Conservation (phyloP, 2,113 vertebrate genomes). For the Chlamydotis undulata region DNA sequence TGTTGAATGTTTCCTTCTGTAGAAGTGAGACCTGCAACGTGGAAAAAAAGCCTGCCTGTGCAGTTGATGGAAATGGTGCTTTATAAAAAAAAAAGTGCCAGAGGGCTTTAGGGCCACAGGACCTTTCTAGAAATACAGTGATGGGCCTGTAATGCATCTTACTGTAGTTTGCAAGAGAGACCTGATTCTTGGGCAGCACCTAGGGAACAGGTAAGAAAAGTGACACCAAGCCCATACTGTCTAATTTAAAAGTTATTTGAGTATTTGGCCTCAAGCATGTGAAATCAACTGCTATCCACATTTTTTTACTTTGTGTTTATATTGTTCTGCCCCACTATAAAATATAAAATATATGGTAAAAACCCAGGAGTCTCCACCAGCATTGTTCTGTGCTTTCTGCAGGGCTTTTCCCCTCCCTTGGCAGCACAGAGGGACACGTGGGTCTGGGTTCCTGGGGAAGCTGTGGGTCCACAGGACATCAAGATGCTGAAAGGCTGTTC, state of each 20-base stretch:
- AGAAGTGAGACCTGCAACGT: rapidly evolving
- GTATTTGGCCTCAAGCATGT: not conserved
- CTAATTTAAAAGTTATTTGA: not conserved
- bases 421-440: rapidly evolving
- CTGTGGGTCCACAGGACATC: not conserved
- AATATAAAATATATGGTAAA: not conserved
- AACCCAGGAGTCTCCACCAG: not conserved
- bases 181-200: not conserved
- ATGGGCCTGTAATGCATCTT: not conserved
- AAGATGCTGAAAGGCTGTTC: not conserved
- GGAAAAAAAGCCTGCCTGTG: not conserved
- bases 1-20: not conserved
- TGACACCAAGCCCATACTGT: not conserved
- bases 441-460: rapidly evolving
- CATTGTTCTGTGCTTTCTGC: not conserved
- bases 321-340: not conserved
- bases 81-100: not conserved
- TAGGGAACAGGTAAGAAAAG: not conserved
- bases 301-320: not conserved
- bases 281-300: not conserved
- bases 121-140: not conserved
- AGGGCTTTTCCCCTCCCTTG: not conserved
- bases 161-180: not conserved
- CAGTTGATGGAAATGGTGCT: not conserved
- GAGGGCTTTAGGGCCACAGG: not conserved